Evolutionary conservation across 92 coral and sea anemone genomes (phyloP).

Genomic region (Montipora capitata): DNA sequence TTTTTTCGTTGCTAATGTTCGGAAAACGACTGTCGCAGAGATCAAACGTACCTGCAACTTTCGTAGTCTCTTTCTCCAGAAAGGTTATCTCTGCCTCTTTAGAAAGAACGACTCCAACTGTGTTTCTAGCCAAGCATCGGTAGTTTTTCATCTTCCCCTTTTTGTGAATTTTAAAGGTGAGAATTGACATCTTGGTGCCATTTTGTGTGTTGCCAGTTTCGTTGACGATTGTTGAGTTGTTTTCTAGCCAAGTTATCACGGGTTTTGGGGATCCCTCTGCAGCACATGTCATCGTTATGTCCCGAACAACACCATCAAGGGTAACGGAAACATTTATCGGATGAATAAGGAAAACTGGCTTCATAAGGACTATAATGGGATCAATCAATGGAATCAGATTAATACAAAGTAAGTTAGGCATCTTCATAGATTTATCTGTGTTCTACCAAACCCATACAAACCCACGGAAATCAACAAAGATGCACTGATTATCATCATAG

Average conservation of each 20-base stretch:
- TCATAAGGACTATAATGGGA: constrained; percentile 6
- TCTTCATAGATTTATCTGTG: neutral
- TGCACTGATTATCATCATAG: too few species aligned
- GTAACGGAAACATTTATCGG: neutral
- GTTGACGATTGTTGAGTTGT: constrained; percentile 19
- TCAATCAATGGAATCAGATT: neutral
- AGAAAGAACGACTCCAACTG: constrained; percentile 21
- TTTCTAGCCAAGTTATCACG: constrained; percentile 57
- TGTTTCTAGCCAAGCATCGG: constrained; percentile 40
- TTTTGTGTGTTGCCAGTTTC: neutral
- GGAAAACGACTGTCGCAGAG: neutral
- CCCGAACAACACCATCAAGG: neutral
- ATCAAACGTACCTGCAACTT: neutral
- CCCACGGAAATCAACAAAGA: neutral
- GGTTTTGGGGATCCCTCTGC: constrained; percentile 67
- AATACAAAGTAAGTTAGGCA: neutral
- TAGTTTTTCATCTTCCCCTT: neutral
- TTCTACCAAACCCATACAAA: neutral
- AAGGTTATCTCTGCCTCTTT: constrained; percentile 16
- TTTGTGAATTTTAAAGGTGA: neutral
- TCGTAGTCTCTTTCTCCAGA: neutral
- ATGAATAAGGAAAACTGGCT: constrained; percentile 29
- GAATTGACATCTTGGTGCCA: constrained; percentile 4
- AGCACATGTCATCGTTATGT: constrained; percentile 17
- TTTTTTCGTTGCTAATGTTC: too few species aligned